Evolutionary conservation across 2,797 vertebrate species (phyloP).

Genomic region (Lophotriccus pileatus): DNA sequence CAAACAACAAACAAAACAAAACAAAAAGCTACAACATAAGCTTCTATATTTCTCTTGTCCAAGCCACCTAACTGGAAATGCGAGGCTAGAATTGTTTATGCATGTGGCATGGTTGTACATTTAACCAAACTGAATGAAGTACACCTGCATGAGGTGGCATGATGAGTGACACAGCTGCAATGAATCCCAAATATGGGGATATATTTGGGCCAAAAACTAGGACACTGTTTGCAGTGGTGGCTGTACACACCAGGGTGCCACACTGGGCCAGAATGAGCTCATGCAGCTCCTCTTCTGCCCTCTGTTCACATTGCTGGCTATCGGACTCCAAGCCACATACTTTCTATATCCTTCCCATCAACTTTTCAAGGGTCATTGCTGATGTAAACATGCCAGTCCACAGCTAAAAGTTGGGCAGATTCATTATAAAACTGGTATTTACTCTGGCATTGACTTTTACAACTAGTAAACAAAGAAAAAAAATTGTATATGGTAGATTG

Average conservation of each 20-base stretch:
- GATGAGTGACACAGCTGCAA: background rate
- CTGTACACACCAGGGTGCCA: background rate
- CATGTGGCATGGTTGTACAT: background rate
- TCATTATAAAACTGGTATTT: background rate
- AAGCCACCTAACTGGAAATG: background rate
- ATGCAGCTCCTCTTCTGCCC: background rate
- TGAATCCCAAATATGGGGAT: background rate
- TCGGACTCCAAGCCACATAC: background rate
- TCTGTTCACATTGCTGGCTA: accelerated
- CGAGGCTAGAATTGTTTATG: background rate
- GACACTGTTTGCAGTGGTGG: background rate
- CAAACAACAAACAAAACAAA: background rate
- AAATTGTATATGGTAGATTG: background rate
- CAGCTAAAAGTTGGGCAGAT: background rate
- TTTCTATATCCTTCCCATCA: background rate
- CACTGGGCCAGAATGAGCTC: background rate
- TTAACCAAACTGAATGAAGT: background rate
- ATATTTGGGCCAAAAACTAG: background rate
- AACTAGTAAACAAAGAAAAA: background rate
- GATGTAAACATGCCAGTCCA: background rate
- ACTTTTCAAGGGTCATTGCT: background rate
- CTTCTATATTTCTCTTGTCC: background rate
- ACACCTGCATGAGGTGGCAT: background rate
- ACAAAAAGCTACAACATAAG: accelerated
- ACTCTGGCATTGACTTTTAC: background rate